Conservation (phyloP, 2,888 invertebrate genomes). For the Tetragnatha montana region DNA sequence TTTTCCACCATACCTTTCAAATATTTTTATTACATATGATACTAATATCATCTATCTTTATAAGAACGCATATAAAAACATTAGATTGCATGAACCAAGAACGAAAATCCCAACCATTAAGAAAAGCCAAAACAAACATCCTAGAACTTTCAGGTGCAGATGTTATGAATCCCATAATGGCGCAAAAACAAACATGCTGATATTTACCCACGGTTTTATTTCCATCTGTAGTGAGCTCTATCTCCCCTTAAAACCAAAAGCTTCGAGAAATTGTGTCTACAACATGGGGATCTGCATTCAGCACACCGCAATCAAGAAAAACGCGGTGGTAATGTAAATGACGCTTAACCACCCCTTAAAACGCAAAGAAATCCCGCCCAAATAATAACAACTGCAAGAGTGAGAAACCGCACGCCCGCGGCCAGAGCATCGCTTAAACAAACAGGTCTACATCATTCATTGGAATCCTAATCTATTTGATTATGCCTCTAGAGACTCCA, state of each 20-base stretch:
- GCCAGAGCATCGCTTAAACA: conserved; percentile 5
- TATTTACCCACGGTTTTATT: not conserved
- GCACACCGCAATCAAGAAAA: not conserved
- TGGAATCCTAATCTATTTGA: conserved; percentile 27
- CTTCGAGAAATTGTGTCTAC: not conserved
- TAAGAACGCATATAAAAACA: too few relatives aligned
- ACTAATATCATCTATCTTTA: too few relatives aligned
- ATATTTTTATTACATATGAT: too few relatives aligned
- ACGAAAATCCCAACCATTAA: not conserved
- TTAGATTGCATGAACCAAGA: too few relatives aligned
- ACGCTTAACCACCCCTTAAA: not conserved
- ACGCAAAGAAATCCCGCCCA: conserved; percentile 5
- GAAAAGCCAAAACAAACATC: not conserved
- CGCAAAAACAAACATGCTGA: not conserved
- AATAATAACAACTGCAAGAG: conserved; percentile 27
- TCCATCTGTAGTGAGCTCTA: not conserved
- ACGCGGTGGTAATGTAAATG: not conserved
- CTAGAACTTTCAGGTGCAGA: not conserved
- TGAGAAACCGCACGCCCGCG: not conserved
- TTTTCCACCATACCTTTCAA: too few relatives aligned
- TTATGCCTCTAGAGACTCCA: not conserved
- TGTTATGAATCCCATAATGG: not conserved
- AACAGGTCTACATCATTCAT: conserved; percentile 28
- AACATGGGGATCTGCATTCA: not conserved
- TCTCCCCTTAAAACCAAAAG: not conserved